These are phyloP conservation scores for Spilarctia lutea DNA, from an alignment of 2,888 invertebrate genomes.

Conservation along the genomic window DNA sequence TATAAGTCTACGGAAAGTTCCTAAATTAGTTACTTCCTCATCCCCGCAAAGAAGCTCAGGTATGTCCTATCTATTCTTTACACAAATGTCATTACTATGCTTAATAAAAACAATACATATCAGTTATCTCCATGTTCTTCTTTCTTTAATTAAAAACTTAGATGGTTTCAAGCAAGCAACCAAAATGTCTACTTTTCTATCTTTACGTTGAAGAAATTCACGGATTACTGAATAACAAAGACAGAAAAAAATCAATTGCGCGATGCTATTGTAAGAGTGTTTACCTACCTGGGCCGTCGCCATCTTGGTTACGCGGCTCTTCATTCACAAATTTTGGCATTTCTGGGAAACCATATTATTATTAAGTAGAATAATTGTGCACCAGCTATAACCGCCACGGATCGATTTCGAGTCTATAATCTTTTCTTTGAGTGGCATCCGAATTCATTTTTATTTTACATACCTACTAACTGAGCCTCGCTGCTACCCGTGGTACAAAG, in stretches of 20 bases:
- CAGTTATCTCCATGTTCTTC: neutral
- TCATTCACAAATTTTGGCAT: constrained; percentile 70
- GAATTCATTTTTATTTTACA: neutral
- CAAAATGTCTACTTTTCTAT: constrained; percentile 5
- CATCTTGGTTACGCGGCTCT: constrained; percentile 58
- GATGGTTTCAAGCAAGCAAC: neutral
- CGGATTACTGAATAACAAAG: constrained; percentile 28
- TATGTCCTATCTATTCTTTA: constrained; percentile 27
- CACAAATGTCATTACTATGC: neutral
- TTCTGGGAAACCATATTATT: constrained; percentile 59
- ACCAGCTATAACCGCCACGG: neutral
- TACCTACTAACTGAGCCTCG: no score
- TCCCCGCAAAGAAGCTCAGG: neutral
- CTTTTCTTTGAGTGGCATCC: neutral
- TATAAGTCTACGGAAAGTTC: neutral
- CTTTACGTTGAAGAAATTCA: constrained; percentile 21
- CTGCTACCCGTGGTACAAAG: no score
- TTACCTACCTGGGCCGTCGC: constrained; percentile 62
- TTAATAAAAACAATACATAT: neutral
- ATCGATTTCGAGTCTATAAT: neutral
- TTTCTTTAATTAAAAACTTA: neutral
- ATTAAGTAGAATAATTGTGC: constrained; percentile 1
- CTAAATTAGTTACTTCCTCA: neutral
- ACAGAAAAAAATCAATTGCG: constrained; percentile 34
- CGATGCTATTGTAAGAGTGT: constrained; percentile 46